These are phyloP conservation scores for Drosophila merina DNA, from an alignment of 2,888 invertebrate species.

Conservation along the genomic window DNA sequence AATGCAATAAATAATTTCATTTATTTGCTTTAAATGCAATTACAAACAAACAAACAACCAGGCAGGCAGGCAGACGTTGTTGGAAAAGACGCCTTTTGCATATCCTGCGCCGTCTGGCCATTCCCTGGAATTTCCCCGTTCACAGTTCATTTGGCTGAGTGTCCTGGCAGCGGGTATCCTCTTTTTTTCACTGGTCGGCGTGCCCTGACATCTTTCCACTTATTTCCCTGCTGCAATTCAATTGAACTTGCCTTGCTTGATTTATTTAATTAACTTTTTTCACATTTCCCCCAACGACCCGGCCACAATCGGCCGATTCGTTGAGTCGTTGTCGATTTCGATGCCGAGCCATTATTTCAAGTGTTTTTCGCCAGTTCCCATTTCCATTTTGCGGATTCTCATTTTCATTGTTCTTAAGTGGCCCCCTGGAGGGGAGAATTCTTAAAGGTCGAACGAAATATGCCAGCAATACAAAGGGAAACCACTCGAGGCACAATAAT, in stretches of 20 bases:
- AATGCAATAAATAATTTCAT: conserved; percentile 78
- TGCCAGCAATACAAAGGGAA: conserved; percentile 21
- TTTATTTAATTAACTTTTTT: conserved; percentile 76
- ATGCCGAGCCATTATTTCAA: conserved; percentile 32
- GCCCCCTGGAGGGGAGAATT: conserved; percentile 17
- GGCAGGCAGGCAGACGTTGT: conserved; percentile 5
- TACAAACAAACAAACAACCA: conserved; percentile 64
- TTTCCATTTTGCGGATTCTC: conserved; percentile 22
- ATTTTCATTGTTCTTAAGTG: conserved; percentile 65
- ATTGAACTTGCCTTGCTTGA: conserved; percentile 77
- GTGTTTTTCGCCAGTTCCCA: conserved; percentile 29
- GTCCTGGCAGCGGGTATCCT: conserved; percentile 24
- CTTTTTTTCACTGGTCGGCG: conserved; percentile 2
- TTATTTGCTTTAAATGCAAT: conserved; percentile 75
- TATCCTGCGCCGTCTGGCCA: conserved; percentile 43
- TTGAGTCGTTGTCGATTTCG: conserved; percentile 17
- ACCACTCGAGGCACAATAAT: not conserved
- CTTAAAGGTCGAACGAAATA: conserved; percentile 16
- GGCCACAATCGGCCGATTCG: conserved; percentile 28
- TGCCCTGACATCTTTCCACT: conserved; percentile 67
- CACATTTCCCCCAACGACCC: conserved; percentile 6
- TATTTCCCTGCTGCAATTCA: conserved; percentile 75
- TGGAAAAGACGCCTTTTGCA: conserved; percentile 55
- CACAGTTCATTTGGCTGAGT: conserved; percentile 70
- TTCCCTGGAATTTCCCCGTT: conserved; percentile 49